These are phyloP conservation scores for Diplogasteroides magnus DNA, from an alignment of 1,140 invertebrate species.

Conservation along the genomic window DNA sequence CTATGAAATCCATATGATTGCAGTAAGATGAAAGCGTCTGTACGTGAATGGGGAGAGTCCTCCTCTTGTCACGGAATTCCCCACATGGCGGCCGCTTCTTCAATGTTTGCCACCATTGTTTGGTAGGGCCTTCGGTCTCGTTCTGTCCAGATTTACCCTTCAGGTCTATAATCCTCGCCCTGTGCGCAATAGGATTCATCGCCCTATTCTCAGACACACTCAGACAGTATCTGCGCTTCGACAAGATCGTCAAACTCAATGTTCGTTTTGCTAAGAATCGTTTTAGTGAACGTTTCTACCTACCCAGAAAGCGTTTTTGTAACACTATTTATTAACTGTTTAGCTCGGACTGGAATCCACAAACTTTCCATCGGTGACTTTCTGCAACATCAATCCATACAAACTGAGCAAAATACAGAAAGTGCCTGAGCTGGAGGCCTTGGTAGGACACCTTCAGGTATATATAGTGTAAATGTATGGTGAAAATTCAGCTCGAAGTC, in stretches of 20 bases:
- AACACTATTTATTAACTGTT: slow-evolving; percentile 1
- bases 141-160: slow-evolving; percentile 17
- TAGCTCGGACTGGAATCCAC: slow-evolving; percentile 15
- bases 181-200: slow-evolving; percentile 29
- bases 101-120: slow-evolving; percentile 1
- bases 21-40: slow-evolving; percentile 25
- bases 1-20: background rate
- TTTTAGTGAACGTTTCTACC: slow-evolving; percentile 1
- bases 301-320: slow-evolving; percentile 11
- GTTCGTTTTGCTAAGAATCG: slow-evolving; percentile 19
- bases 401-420: slow-evolving; percentile 30
- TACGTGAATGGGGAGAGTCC: slow-evolving; percentile 27
- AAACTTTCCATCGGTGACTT: slow-evolving; percentile 31
- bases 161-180: slow-evolving; percentile 30
- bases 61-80: slow-evolving; percentile 29
- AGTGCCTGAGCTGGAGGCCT: slow-evolving; percentile 26
- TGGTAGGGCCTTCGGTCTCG: background rate
- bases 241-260: slow-evolving; percentile 32
- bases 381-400: slow-evolving; percentile 37
- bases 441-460: too few relatives aligned
- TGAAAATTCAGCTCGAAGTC: background rate
- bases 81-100: slow-evolving; percentile 31
- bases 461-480: too few relatives aligned
- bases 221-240: slow-evolving; percentile 24
- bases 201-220: slow-evolving; percentile 31